A percentile compares a stretch with the other conserved stretches of the same genome.
Conservation (phyloP, 2,888 invertebrate species). For the Scaptomyza cyrtandrae region DNA sequence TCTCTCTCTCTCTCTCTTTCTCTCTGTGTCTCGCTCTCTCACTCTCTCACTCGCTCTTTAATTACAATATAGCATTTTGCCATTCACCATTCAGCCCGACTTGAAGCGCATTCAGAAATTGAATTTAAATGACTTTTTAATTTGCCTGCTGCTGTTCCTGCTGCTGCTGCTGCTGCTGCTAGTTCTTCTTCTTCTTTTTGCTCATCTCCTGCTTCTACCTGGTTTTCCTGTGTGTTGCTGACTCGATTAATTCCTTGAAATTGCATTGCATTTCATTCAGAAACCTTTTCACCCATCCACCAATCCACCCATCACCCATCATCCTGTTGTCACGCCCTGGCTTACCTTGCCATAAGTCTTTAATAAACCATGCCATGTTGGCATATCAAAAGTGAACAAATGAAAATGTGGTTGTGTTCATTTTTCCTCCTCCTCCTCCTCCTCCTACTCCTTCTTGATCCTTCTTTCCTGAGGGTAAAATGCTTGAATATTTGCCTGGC, state of each 20-base stretch:
- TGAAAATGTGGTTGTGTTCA: conserved; percentile 1
- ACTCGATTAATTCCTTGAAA: conserved; percentile 54
- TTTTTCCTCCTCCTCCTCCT: background rate
- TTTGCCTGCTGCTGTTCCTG: conserved; percentile 37
- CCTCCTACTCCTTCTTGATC: too few species aligned
- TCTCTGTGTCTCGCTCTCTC: background rate
- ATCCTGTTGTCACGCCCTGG: background rate
- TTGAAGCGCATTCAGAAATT: conserved; percentile 61
- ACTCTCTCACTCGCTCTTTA: conserved; percentile 22
- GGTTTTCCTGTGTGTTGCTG: conserved; percentile 27
- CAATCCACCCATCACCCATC: too few species aligned
- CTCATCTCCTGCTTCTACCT: background rate
- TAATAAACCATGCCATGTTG: conserved; percentile 12
- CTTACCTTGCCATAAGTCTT: conserved; percentile 12
- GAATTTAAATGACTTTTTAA: conserved; percentile 78
- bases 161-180: background rate
- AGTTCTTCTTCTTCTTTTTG: background rate
- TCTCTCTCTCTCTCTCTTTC: background rate
- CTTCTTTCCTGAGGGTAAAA: background rate
- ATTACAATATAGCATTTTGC: conserved; percentile 72
- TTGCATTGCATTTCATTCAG: conserved; percentile 55
- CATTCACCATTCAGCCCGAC: conserved; percentile 19
- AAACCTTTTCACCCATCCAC: conserved; percentile 13
- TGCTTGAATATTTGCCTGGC: background rate
- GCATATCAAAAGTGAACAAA: conserved; percentile 11